Evolutionary conservation across 1,140 invertebrate genomes (phyloP).

Genomic region (Tetramorium alpestre): DNA sequence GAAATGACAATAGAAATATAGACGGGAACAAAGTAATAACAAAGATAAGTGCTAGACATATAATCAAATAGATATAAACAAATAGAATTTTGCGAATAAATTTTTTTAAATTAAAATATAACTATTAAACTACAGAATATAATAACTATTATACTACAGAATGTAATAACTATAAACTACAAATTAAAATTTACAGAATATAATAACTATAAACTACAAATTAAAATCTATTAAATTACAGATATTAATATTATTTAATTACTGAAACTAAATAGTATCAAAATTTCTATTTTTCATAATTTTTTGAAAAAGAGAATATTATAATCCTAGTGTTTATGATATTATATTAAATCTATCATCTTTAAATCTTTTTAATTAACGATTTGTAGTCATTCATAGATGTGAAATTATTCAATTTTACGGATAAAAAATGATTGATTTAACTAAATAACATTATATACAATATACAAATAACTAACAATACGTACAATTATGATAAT

Average conservation of each 20-base stretch:
- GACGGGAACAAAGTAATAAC: constrained; percentile 2
- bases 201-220: neutral
- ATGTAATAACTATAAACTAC: no score
- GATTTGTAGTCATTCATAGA: neutral
- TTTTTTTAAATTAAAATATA: neutral
- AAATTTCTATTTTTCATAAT: neutral
- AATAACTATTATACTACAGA: neutral
- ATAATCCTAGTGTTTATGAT: neutral
- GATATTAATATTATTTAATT: neutral
- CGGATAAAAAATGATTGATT: neutral
- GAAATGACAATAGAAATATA: neutral
- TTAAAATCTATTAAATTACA: neutral
- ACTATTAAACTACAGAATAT: neutral
- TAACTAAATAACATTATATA: neutral
- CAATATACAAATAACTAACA: neutral
- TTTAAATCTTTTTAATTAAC: neutral
- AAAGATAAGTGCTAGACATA: constrained; percentile 24
- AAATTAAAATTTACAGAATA: neutral
- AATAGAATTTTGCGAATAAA: neutral
- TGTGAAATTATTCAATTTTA: neutral
- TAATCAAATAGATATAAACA: neutral
- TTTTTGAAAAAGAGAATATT: neutral
- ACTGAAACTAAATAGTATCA: neutral
- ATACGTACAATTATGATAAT: neutral
- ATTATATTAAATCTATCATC: neutral